Evolutionary conservation across 2,888 invertebrate genomes (phyloP).

Genomic region (Anagyrus pseudococci): DNA sequence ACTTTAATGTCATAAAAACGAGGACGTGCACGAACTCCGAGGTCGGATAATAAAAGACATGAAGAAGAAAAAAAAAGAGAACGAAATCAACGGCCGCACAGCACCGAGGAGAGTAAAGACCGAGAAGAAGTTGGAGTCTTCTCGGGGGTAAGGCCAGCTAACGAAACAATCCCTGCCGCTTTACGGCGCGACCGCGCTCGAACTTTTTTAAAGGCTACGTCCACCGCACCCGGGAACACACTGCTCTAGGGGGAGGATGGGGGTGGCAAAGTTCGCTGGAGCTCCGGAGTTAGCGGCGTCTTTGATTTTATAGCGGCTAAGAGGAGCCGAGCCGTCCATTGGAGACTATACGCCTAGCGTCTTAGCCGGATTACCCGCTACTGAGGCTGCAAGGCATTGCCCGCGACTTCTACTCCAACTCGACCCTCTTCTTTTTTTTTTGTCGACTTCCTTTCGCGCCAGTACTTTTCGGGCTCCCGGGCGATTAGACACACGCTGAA

Average conservation of each 20-base stretch:
- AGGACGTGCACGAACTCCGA: not conserved
- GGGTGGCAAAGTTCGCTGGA: not conserved
- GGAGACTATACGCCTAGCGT: too few relatives aligned
- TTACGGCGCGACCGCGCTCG: not conserved
- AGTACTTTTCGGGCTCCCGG: too few relatives aligned
- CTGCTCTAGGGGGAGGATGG: not conserved
- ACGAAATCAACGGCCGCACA: not conserved
- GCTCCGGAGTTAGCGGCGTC: not conserved
- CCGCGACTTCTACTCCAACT: too few relatives aligned
- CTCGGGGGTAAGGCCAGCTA: slow-evolving; percentile 6
- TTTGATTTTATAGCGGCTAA: slow-evolving; percentile 28
- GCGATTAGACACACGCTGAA: too few relatives aligned
- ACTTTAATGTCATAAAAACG: too few relatives aligned
- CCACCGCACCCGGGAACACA: not conserved
- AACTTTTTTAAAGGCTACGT: slow-evolving; percentile 26
- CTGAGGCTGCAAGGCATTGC: too few relatives aligned
- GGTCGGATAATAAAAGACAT: not conserved
- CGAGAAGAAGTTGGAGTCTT: slow-evolving; percentile 17
- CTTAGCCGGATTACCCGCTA: too few relatives aligned
- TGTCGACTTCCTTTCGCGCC: too few relatives aligned
- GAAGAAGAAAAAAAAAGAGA: slow-evolving; percentile 20
- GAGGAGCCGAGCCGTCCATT: not conserved
- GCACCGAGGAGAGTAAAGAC: not conserved
- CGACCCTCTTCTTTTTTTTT: not conserved
- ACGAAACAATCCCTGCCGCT: slow-evolving; percentile 30